Evolutionary conservation across 2,113 vertebrate genomes (phyloP), one percentile per base, ranked within the genome.

Genomic region (Tringa solitaria): DNA sequence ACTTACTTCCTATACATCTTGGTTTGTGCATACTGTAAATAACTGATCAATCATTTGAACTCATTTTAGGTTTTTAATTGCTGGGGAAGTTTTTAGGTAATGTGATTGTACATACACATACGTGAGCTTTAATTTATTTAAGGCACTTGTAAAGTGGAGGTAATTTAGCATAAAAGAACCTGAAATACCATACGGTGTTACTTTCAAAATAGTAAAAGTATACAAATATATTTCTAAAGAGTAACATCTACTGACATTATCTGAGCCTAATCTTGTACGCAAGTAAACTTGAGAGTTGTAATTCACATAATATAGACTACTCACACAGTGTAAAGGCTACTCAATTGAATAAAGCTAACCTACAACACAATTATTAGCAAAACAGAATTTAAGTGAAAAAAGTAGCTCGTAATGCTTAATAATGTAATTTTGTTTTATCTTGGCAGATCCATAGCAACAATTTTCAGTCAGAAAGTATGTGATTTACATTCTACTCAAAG

Each of bases 241-340:
- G 50, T 91, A 93, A 93, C 50, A 82, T 61, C 70, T 84, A 70
- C 51, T 92, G 93, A 84, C 88, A 26, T 64, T 95, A 92, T 92
- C 86, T 73, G 37, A 93, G 64, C 51, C 51, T 84, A 37, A 82
- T 93, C 86, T 80, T 50, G 56, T 73, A 76, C 57, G 63, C 73
- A 53, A 76, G 53, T 30, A 69, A 68, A 14, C 26, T 26, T 68
- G 54, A 89, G 86, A 69, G 15, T 15, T 90, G 46, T 81, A 90
- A 87, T 64, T 86, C 14, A 0, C 75, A 0, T 30, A 28, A 30
- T 9, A 32, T 56, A 63, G 86, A 76, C 43, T 87, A 7, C 57
- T 89, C 61, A 23, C 8, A 30, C 17, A 57, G 43, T 6, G 10
- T 48, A 60, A 74, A 70, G 8, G 33, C 51, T 84, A 13, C 30